Evolutionary conservation across 2,797 vertebrate genomes (phyloP), one percentile per base, ranked within the genome.

Genomic region (Muscicapa comitata): DNA sequence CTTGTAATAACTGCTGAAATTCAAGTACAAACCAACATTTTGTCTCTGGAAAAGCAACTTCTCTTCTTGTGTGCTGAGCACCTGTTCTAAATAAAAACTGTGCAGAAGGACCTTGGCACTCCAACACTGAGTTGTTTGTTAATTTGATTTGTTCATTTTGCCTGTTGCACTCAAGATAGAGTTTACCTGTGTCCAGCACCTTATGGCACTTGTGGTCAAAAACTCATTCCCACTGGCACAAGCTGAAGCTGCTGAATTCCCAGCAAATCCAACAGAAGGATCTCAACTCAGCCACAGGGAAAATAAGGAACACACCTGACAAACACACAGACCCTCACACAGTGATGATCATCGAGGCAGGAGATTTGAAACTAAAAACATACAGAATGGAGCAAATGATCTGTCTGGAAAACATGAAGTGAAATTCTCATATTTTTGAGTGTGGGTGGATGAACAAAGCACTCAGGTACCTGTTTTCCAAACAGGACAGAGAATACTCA

Each of bases 301-400:
- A 53, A 84, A 38, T 10, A 53, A 82, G 13, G 43, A 75, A 62
- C 24, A 19, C 17, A 26, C 4, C 21, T 50, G 37, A 54, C 45
- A 54, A 59, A 51, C 24, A 58, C 6, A 14, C 35, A 79, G 23
- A 23, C 6, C 47, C 61, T 55, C 54, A 20, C 4, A 58, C 7
- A 24, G 29, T 0, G 5, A 50, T 11, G 5, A 45, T 13, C 11
- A 15, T 4, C 0, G 2, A 47, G 28, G 35, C 6, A 73, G 21
- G 42, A 83, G n/a, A 28, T 8, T 9, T 20, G 31, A 54, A 47
- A 68, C 50, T 3, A 43, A 74, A 3, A 10, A 47, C 1, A 6
- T 15, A 61, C 2, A 16, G 18, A 72, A 25, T 1, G 4, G 13
- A 63, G 48, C 14, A 86, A 59, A 7, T 6, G 2, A 70, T 19